phyloP scores from a whole-genome alignment of 2,888 invertebrate genomes.

The Thymelicus acteon region DNA sequence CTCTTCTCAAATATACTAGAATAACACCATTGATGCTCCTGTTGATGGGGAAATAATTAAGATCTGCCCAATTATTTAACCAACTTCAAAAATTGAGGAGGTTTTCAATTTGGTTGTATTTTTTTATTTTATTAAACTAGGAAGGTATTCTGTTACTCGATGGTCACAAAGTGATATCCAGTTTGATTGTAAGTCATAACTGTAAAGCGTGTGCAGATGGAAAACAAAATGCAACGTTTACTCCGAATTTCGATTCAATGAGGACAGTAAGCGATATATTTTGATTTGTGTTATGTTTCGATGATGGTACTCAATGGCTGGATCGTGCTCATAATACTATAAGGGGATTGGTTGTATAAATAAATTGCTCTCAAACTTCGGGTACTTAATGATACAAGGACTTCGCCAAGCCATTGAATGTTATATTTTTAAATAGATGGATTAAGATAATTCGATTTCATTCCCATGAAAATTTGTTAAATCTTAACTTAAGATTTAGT shows the following conservation, averaged over 20 bases:
- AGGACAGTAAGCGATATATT: conserved; percentile 48
- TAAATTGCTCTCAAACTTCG: conserved; percentile 24
- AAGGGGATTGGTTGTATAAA: conserved; percentile 39
- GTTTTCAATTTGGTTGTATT: too few relatives aligned
- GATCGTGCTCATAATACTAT: conserved; percentile 32
- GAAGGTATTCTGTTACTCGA: too few relatives aligned
- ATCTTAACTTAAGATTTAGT: too few relatives aligned
- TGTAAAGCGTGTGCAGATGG: conserved; percentile 59
- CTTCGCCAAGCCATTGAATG: neutral
- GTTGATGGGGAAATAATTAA: too few relatives aligned
- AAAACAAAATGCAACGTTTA: conserved; percentile 65
- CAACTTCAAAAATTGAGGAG: too few relatives aligned
- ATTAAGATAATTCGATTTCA: too few relatives aligned
- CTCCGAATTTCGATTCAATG: conserved; percentile 45
- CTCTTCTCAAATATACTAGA: too few relatives aligned
- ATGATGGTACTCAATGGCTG: conserved; percentile 38
- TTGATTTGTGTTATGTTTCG: conserved; percentile 45
- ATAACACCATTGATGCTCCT: too few relatives aligned
- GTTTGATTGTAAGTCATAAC: conserved; percentile 48
- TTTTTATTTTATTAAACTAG: too few relatives aligned
- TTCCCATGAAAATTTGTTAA: too few relatives aligned
- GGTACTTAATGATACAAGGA: conserved; percentile 11
- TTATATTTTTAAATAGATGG: too few relatives aligned
- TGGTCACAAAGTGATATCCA: conserved; percentile 49
- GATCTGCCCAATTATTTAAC: too few relatives aligned